A percentile compares a stretch with the other conserved stretches of the same genome.
These are phyloP conservation scores for Bostrychus sinensis DNA, from an alignment of 2,113 vertebrate genomes.

Conservation along the genomic window DNA sequence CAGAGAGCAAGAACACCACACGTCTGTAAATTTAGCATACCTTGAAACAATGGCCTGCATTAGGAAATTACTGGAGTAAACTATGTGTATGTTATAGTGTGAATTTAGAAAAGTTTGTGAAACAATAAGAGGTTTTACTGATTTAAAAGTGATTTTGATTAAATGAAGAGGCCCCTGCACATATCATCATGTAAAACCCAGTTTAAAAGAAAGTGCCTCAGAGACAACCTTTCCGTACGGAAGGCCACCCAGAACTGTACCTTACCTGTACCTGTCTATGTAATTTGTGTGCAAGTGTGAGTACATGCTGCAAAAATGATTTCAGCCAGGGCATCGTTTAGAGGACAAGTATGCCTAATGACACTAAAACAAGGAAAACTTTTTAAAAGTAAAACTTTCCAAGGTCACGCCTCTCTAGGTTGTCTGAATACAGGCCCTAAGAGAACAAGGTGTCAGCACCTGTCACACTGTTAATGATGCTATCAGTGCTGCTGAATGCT, in stretches of 20 bases:
- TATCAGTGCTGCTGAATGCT: conserved; percentile 17
- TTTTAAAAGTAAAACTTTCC: conserved; percentile 41
- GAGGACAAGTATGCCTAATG: conserved; percentile 34
- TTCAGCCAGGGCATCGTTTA: conserved; percentile 65
- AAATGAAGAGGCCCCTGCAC: conserved; percentile 22
- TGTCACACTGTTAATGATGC: conserved; percentile 36
- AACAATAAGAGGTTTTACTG: too few relatives aligned
- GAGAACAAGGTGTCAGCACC: conserved; percentile 32
- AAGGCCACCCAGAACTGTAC: conserved; percentile 13
- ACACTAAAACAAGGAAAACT: conserved; percentile 48
- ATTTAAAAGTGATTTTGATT: background rate
- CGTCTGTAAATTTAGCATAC: conserved; percentile 8
- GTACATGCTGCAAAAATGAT: conserved; percentile 40
- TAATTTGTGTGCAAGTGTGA: conserved; percentile 23
- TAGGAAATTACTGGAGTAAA: background rate
- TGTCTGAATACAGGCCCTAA: conserved; percentile 9
- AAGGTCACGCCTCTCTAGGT: conserved; percentile 43
- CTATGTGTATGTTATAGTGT: too few relatives aligned
- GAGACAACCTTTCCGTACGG: conserved; percentile 47
- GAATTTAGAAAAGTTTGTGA: background rate
- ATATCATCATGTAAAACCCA: conserved; percentile 44
- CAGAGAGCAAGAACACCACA: conserved; percentile 16
- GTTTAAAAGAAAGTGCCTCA: conserved; percentile 16
- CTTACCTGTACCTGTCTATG: conserved; percentile 9
- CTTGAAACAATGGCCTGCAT: background rate